Conservation (phyloP, 53 echinoderm and acorn worm species). For the Crossaster papposus region DNA sequence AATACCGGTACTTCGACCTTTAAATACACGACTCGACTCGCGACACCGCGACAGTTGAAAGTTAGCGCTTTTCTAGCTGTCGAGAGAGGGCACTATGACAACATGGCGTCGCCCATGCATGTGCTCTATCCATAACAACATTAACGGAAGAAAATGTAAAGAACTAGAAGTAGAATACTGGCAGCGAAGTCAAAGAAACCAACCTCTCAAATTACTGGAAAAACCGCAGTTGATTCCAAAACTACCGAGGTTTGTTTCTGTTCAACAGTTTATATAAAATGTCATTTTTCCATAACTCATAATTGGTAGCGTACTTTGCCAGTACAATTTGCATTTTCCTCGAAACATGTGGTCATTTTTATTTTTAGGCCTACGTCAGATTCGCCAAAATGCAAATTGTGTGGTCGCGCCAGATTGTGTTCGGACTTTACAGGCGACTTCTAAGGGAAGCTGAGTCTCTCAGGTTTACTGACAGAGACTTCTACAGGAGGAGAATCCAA, state of each 20-base stretch:
- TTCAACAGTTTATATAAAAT: neutral
- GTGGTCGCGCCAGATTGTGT: slow-evolving; percentile 72
- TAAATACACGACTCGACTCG: neutral
- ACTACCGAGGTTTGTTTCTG: neutral
- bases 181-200: neutral
- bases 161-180: no score
- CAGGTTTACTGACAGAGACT: slow-evolving; percentile 68
- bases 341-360: neutral
- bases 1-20: neutral
- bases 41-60: neutral
- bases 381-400: slow-evolving; percentile 21
- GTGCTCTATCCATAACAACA: no score
- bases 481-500: slow-evolving; percentile 67
- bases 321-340: no score
- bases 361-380: neutral
- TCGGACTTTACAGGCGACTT: slow-evolving; percentile 67
- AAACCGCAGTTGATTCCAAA: neutral
- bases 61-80: neutral
- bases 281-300: no score
- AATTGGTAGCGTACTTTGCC: no score
- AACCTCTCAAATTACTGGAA: neutral
- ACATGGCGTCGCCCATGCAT: slow-evolving; percentile 45
- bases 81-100: slow-evolving; percentile 25
- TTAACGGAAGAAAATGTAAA: no score
- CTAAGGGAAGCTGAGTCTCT: slow-evolving; percentile 64